phyloP scores from a whole-genome alignment of 2,797 vertebrate species.

The Sebastes nivosus region DNA sequence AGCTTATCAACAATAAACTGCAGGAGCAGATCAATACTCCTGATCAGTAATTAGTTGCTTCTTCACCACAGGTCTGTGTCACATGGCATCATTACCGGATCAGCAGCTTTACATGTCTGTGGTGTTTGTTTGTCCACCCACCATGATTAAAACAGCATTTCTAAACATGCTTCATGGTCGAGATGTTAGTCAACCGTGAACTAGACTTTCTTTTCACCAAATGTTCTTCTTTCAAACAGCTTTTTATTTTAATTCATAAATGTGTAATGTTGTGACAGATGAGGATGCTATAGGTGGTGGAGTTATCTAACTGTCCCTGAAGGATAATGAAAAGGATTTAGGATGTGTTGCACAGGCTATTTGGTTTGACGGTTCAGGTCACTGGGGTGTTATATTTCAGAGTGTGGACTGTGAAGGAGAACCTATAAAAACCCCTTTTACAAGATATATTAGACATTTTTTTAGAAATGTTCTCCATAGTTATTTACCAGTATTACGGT shows the following conservation, averaged over 20 bases:
- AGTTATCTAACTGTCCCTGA: constrained; percentile 35
- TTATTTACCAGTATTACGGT: background rate
- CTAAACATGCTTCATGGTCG: background rate
- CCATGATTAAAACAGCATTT: background rate
- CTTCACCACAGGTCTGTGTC: background rate
- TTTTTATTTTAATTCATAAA: constrained; percentile 47
- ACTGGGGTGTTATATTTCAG: constrained; percentile 25
- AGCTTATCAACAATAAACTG: background rate
- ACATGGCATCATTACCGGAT: background rate
- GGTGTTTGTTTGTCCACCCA: background rate
- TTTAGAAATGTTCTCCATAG: background rate
- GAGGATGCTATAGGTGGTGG: constrained; percentile 14
- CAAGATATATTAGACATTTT: background rate
- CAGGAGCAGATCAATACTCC: background rate
- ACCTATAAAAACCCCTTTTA: background rate
- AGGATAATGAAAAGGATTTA: constrained; percentile 48
- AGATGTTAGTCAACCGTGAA: constrained; percentile 15
- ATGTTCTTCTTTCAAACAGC: constrained; percentile 16
- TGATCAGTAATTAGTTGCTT: background rate
- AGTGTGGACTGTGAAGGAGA: background rate
- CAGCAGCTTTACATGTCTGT: background rate
- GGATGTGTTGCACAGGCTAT: constrained; percentile 15
- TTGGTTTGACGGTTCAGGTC: constrained; percentile 8
- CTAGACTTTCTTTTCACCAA: background rate
- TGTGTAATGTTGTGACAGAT: constrained; percentile 43